Evolutionary conservation across 2,888 invertebrate species (phyloP).

Genomic region (Lasioglossum villosulum): DNA sequence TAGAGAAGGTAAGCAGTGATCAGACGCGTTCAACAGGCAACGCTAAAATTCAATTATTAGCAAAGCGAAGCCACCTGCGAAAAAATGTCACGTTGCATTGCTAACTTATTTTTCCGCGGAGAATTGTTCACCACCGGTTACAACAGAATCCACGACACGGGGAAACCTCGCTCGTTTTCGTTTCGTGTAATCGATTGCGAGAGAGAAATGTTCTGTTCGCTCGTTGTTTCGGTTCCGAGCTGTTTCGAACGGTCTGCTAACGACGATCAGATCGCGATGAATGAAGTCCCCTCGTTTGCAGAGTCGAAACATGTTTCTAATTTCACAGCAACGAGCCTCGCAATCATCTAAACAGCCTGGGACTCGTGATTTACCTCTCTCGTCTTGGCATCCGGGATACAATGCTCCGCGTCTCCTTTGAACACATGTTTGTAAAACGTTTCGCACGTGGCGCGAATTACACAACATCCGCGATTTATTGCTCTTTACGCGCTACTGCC

Average conservation of each 20-base stretch:
- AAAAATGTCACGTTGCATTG: neutral
- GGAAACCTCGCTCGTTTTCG: neutral
- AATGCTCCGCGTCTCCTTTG: neutral
- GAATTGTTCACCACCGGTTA: neutral
- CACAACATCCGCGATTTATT: conserved; percentile 33
- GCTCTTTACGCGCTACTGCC: conserved; percentile 15
- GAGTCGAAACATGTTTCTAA: neutral
- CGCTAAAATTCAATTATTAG: neutral
- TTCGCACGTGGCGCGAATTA: conserved; percentile 20
- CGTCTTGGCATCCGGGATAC: neutral
- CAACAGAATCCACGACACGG: neutral
- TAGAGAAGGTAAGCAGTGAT: neutral
- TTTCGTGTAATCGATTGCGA: conserved; percentile 10
- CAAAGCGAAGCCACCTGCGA: neutral
- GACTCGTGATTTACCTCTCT: neutral
- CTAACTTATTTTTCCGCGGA: neutral
- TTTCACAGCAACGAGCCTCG: neutral
- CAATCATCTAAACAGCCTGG: neutral
- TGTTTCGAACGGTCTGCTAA: neutral
- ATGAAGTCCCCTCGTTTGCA: neutral
- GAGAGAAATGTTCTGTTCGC: neutral
- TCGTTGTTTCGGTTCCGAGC: neutral
- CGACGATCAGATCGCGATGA: no score
- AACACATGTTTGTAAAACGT: conserved; percentile 15
- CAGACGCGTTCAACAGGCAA: neutral